phyloP scores from a whole-genome alignment of 1,140 invertebrate genomes.

The Gonatopus flavifemur region DNA sequence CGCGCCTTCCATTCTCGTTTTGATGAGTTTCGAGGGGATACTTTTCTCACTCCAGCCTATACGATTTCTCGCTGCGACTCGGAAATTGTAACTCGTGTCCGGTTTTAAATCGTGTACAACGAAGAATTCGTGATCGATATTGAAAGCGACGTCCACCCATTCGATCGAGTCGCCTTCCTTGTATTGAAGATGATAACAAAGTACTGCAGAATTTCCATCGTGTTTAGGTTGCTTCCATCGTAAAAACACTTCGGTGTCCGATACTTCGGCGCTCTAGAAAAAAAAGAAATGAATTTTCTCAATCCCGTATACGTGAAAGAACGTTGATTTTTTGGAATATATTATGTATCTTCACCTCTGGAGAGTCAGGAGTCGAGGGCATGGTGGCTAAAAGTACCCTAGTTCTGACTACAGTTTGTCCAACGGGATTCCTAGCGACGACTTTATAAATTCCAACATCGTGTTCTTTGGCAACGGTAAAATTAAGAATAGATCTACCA shows the following conservation, averaged over 20 bases:
- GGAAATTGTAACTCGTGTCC: slow-evolving; percentile 83
- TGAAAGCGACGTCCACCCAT: slow-evolving; percentile 85
- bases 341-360: too few species aligned
- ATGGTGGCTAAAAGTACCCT: slow-evolving; percentile 73
- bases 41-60: slow-evolving; percentile 91
- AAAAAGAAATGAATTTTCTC: background rate
- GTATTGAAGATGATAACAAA: slow-evolving; percentile 84
- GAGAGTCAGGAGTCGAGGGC: slow-evolving; percentile 84
- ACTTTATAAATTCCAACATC: slow-evolving; percentile 95
- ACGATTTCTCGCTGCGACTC: slow-evolving; percentile 84
- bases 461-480: slow-evolving; percentile 74
- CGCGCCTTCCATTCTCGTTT: slow-evolving; percentile 68
- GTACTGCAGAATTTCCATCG: slow-evolving; percentile 79
- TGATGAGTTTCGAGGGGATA: slow-evolving; percentile 70
- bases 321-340: too few species aligned
- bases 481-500: slow-evolving; percentile 75
- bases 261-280: slow-evolving; percentile 63
- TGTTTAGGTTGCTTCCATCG: slow-evolving; percentile 85
- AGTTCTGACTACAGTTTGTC: slow-evolving; percentile 74
- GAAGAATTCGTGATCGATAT: slow-evolving; percentile 93
- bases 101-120: slow-evolving; percentile 77
- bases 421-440: slow-evolving; percentile 84
- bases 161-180: slow-evolving; percentile 74
- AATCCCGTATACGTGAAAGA: background rate
- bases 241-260: slow-evolving; percentile 84